These are phyloP conservation scores for Glaucidium brasilianum DNA, from an alignment of 2,113 vertebrate genomes.

Conservation along the genomic window DNA sequence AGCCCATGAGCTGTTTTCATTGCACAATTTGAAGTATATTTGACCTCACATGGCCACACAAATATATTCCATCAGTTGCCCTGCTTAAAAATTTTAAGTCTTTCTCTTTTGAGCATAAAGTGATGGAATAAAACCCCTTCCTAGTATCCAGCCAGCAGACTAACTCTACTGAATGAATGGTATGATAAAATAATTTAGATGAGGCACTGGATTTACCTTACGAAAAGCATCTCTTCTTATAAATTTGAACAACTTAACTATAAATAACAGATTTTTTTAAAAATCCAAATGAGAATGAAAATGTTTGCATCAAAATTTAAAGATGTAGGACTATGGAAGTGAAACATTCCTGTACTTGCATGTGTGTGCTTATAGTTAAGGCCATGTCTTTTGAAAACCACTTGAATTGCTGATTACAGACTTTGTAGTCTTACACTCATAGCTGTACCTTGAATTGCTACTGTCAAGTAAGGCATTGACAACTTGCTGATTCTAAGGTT, in stretches of 20 bases:
- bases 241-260: background rate
- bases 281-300: background rate
- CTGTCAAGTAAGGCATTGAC: background rate
- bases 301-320: background rate
- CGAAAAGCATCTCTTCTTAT: background rate
- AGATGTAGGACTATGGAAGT: background rate
- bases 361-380: background rate
- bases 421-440: background rate
- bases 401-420: background rate
- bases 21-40: background rate
- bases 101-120: background rate
- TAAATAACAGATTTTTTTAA: background rate
- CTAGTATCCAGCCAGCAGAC: background rate
- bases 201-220: background rate
- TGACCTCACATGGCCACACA: background rate
- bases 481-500: background rate
- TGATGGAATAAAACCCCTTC: background rate
- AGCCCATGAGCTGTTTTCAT: background rate
- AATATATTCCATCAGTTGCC: background rate
- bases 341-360: background rate
- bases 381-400: background rate
- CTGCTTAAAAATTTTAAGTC: background rate
- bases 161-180: background rate
- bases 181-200: constrained; percentile 22
- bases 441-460: background rate